Percentiles rank a stretch among this genome's conserved stretches.
Evolutionary conservation across 2,888 invertebrate species (phyloP).

Genomic region (Steinernema scapterisci): DNA sequence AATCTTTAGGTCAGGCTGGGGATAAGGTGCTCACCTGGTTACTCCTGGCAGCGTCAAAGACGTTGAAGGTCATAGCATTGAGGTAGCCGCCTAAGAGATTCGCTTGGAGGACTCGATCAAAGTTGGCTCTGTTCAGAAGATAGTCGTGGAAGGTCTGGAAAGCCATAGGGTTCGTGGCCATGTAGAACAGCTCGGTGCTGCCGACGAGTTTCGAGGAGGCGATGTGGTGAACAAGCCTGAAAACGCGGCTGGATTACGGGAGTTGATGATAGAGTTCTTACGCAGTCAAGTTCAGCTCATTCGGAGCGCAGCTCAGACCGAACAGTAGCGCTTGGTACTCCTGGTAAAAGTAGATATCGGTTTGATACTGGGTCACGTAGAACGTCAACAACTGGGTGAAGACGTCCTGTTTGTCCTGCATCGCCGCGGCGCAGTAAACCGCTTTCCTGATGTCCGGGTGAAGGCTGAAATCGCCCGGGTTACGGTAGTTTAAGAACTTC

Average conservation of each 20-base stretch:
- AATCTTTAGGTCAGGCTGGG: too few species aligned
- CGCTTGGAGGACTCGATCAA: slow-evolving; percentile 17
- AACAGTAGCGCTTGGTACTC: slow-evolving; percentile 46
- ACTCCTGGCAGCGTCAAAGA: not conserved
- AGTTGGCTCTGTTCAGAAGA: not conserved
- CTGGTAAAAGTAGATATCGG: slow-evolving; percentile 47
- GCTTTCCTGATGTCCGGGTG: slow-evolving; percentile 43
- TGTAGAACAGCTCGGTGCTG: slow-evolving; percentile 19
- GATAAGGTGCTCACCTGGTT: not conserved
- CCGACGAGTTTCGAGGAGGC: not conserved
- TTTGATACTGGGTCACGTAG: slow-evolving; percentile 42
- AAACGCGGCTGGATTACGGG: not conserved
- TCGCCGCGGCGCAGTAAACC: slow-evolving; percentile 47
- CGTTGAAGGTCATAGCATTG: slow-evolving; percentile 44
- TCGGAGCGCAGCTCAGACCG: slow-evolving; percentile 41
- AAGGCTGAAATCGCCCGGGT: slow-evolving; percentile 32
- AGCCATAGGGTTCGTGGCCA: not conserved
- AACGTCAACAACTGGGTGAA: slow-evolving; percentile 42
- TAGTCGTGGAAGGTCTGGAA: not conserved
- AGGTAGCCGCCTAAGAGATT: slow-evolving; percentile 37
- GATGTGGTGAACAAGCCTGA: not conserved
- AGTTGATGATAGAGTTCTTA: not conserved
- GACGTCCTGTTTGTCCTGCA: slow-evolving; percentile 37
- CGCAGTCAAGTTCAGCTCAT: not conserved
- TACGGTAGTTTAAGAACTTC: not conserved